These are phyloP conservation scores for Trichopoda pennipes DNA, from an alignment of 2,888 invertebrate species.

Conservation along the genomic window DNA sequence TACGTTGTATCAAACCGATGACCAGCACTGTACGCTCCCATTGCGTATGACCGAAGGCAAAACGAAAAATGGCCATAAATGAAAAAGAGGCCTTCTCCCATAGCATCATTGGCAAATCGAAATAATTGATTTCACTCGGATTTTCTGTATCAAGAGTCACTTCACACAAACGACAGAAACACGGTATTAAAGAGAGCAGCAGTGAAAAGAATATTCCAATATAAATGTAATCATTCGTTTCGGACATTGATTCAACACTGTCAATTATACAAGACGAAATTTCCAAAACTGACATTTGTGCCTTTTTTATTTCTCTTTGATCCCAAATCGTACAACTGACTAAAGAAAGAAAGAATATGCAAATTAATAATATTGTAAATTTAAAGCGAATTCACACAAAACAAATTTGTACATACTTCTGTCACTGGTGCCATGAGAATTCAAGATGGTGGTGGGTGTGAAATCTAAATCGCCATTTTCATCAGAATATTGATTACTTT, in stretches of 20 bases:
- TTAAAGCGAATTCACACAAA: too few relatives aligned
- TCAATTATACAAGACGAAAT: conserved; percentile 97
- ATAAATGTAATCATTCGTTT: conserved; percentile 90
- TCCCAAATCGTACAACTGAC: conserved; percentile 99
- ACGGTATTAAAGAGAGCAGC: conserved; percentile 84
- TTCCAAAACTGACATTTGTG: conserved; percentile 95
- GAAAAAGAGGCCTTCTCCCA: conserved; percentile 81
- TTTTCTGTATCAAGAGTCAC: conserved; percentile 79
- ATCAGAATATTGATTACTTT: conserved; percentile 82
- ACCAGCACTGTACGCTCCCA: conserved; percentile 88
- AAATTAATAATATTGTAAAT: background rate
- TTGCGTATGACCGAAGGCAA: conserved; percentile 83
- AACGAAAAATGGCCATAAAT: conserved; percentile 80
- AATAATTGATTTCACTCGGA: conserved; percentile 78
- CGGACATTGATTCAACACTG: conserved; percentile 91
- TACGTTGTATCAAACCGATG: conserved; percentile 86
- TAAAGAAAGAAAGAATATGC: conserved; percentile 19
- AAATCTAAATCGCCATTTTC: conserved; percentile 84
- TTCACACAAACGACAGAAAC: conserved; percentile 81
- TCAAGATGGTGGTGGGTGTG: conserved; percentile 88
- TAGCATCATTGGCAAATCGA: conserved; percentile 79
- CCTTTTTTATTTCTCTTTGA: conserved; percentile 92
- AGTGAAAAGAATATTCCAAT: conserved; percentile 85
- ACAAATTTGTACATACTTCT: conserved; percentile 83
- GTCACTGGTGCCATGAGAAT: conserved; percentile 87